These are phyloP conservation scores for Drosophila stalkeri DNA, from an alignment of 2,888 invertebrate genomes.

Conservation along the genomic window DNA sequence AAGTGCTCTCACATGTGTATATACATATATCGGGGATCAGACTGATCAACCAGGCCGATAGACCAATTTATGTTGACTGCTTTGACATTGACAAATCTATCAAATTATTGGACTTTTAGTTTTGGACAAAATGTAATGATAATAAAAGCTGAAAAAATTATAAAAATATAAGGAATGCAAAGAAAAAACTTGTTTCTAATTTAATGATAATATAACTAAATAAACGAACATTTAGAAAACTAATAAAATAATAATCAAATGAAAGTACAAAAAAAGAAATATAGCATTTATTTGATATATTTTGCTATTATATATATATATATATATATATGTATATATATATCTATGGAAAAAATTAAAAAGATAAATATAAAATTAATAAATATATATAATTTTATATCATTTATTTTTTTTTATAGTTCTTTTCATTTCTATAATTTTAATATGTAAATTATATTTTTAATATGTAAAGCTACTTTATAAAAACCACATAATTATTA, in stretches of 20 bases:
- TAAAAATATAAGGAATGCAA: background rate
- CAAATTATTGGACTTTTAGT: background rate
- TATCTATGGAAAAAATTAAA: too few species aligned
- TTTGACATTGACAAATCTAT: constrained; percentile 3
- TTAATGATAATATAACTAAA: background rate
- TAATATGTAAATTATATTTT: too few species aligned
- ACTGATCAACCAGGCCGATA: background rate
- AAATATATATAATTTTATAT: too few species aligned
- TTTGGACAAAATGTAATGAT: background rate
- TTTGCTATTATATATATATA: too few species aligned
- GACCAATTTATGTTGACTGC: background rate
- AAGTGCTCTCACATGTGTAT: background rate
- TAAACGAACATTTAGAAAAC: too few species aligned
- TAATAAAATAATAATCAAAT: background rate
- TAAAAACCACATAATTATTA: too few species aligned
- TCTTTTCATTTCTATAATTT: too few species aligned
- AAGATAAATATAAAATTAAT: too few species aligned
- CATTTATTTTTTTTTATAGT: too few species aligned
- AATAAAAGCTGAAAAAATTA: background rate
- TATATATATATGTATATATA: too few species aligned
- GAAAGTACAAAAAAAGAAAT: background rate
- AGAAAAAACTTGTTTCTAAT: background rate
- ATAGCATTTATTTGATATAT: too few species aligned
- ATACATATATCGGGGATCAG: background rate
- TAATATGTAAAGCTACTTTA: too few species aligned